phyloP scores from a whole-genome alignment of 2,888 invertebrate genomes.

The Aphidius colemani region DNA sequence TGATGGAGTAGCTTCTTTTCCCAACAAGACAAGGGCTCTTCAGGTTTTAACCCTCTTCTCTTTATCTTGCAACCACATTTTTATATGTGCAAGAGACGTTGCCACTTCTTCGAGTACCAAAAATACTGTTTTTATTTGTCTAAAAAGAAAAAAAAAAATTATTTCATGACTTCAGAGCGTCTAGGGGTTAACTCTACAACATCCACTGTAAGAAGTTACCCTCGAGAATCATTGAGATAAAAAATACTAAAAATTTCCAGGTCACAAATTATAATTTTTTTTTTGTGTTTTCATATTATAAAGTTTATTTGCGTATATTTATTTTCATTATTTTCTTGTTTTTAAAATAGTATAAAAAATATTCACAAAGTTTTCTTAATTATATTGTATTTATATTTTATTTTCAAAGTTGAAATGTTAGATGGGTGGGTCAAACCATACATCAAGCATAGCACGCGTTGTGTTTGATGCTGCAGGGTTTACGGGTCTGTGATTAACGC shows the following conservation, averaged over 20 bases:
- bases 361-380: too few species aligned
- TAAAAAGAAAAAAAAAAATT: conserved; percentile 20
- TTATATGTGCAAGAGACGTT: conserved; percentile 18
- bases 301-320: not conserved
- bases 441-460: conserved; percentile 21
- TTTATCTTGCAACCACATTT: not conserved
- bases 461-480: conserved; percentile 2
- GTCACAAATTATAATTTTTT: conserved; percentile 2
- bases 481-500: conserved; percentile 37
- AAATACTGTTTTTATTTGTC: conserved; percentile 13
- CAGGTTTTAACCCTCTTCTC: not conserved
- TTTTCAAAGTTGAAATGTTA: not conserved
- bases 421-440: not conserved
- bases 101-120: conserved; percentile 17
- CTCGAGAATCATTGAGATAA: conserved; percentile 23
- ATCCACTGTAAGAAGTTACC: conserved; percentile 24
- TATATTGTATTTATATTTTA: not conserved
- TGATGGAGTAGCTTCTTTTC: conserved; percentile 32
- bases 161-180: conserved; percentile 17
- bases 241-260: not conserved
- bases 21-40: conserved; percentile 26
- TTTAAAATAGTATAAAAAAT: not conserved
- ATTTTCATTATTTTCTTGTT: not conserved
- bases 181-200: conserved; percentile 24
- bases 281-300: too few species aligned